Base-by-base conservation (phyloP, 2,797 vertebrate genomes). In the Esox lucius region DNA sequence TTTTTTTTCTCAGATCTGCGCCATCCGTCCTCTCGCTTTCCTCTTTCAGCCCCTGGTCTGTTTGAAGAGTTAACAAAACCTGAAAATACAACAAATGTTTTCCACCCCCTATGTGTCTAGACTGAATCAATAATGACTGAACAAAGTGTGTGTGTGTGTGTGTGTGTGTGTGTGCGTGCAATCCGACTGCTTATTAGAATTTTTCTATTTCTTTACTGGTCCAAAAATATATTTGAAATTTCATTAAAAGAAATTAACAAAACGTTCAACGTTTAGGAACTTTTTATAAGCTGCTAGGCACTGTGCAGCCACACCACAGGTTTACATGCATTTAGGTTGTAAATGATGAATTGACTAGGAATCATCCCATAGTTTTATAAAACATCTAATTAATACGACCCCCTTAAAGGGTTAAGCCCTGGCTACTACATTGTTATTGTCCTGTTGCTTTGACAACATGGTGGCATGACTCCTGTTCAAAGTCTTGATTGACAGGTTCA, bases 401-500 rank as follows among this genome's bases (percentile, higher is more conserved):
- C 87, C 91, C 91, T 93, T 92, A 87, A 94, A 92, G 91, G 93
- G 91, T 90, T 88, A 87, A 86, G 91, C 90, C 56, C 91, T 87
- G 92, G 91, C 94, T 92, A 92, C 89, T 92, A 94, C 90, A 84
- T 89, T 92, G 91, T 94, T 89, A 94, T 94, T 92, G 93, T 95
- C 88, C 91, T 91, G 93, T 94, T 91, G 93, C 91, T 90, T 91
- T 90, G 95, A 94, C 95, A 91, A 96, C 95, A 94, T 87, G 88
- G 93, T 88, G 91, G 92, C 93, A 91, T 80, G 89, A 92, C 92
- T 93, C 92, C 91, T 91, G 93, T 90, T 92, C 91, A 79, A 86
- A 90, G 90, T 85, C 91, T 88, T 96, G 95, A 97, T 89, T 96
- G 96, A 94, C 95, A 95, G 95, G 90, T 93, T 90, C 94, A 93